phyloP scores from a whole-genome alignment of 2,797 vertebrate genomes.

The Cyclopterus lumpus region DNA sequence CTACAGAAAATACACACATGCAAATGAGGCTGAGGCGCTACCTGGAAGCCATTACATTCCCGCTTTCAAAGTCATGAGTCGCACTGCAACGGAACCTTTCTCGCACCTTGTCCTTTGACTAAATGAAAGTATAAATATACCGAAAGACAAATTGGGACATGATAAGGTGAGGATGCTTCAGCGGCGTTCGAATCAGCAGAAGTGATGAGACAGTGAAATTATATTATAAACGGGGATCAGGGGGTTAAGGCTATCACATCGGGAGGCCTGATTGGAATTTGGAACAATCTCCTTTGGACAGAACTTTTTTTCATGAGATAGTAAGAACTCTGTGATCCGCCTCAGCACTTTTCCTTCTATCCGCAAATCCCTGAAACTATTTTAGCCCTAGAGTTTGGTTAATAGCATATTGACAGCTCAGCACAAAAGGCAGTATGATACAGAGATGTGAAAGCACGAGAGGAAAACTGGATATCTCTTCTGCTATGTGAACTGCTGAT shows the following conservation, averaged over 20 bases:
- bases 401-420: constrained; percentile 62
- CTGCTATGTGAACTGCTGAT: constrained; percentile 42
- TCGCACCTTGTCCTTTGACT: constrained; percentile 42
- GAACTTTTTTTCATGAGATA: constrained; percentile 56
- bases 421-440: constrained; percentile 66
- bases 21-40: constrained; percentile 38
- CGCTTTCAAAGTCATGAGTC: constrained; percentile 16
- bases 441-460: constrained; percentile 36
- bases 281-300: constrained; percentile 63
- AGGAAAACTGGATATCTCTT: constrained; percentile 35
- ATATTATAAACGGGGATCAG: constrained; percentile 60
- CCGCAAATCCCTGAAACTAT: constrained; percentile 71
- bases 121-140: constrained; percentile 58
- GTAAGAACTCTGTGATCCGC: constrained; percentile 55
- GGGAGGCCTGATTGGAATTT: constrained; percentile 72
- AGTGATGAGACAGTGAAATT: constrained; percentile 65
- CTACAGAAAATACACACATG: constrained; percentile 34
- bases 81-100: constrained; percentile 32
- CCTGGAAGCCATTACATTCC: constrained; percentile 29
- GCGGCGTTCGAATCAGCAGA: constrained; percentile 47
- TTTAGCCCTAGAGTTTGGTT: constrained; percentile 60
- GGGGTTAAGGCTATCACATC: constrained; percentile 59
- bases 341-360: constrained; percentile 74
- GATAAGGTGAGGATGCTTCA: constrained; percentile 58
- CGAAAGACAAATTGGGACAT: constrained; percentile 54